Conservation (phyloP, 2,888 invertebrate species). For the Melikaiella ostensackeni region DNA sequence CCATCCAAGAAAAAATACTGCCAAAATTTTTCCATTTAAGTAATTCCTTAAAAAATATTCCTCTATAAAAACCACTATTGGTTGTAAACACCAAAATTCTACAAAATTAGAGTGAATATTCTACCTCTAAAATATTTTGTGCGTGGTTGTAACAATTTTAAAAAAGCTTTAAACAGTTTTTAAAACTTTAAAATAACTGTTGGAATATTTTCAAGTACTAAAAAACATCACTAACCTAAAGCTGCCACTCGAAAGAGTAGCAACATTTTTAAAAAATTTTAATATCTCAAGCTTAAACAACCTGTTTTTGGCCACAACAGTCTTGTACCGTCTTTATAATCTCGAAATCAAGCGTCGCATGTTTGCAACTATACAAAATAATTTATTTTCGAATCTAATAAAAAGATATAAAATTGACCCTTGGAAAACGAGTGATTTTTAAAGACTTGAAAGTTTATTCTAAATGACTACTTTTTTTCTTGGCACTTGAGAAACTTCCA, state of each 20-base stretch:
- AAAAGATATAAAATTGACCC: neutral
- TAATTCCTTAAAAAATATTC: neutral
- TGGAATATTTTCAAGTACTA: neutral
- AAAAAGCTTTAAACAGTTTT: neutral
- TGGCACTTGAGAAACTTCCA: slow-evolving; percentile 35
- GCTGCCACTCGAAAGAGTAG: neutral
- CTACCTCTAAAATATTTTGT: neutral
- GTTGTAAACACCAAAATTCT: neutral
- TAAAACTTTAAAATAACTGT: neutral
- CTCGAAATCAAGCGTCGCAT: slow-evolving; percentile 3
- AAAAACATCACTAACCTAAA: neutral
- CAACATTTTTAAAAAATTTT: neutral
- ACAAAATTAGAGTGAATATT: neutral
- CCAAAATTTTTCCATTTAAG: neutral
- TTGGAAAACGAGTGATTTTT: slow-evolving; percentile 22
- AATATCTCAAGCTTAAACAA: slow-evolving; percentile 23
- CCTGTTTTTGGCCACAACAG: slow-evolving; percentile 22
- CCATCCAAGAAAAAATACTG: neutral
- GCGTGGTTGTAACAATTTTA: slow-evolving; percentile 11
- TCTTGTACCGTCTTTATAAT: slow-evolving; percentile 28
- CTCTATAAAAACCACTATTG: neutral
- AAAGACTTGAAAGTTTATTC: neutral
- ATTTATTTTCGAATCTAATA: neutral
- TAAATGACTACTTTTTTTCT: slow-evolving; percentile 4
- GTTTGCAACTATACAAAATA: neutral